Percentiles rank a stretch among this genome's conserved stretches.
Conservation (phyloP, 1,140 invertebrate genomes). For the Drosophila sproati region DNA sequence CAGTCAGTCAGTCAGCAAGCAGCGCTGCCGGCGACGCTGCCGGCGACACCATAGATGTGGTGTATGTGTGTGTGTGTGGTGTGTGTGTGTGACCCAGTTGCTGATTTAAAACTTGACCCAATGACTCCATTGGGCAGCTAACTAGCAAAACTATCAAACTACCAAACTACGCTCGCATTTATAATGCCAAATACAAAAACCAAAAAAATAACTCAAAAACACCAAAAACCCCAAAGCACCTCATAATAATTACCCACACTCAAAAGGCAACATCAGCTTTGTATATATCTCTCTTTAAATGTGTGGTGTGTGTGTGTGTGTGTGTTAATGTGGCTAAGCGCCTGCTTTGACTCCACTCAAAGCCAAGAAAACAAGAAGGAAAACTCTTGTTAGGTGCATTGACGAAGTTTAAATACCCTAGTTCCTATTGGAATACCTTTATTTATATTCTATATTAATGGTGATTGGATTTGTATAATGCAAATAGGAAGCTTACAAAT, state of each 20-base stretch:
- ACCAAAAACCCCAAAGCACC: slow-evolving; percentile 44
- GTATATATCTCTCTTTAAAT: slow-evolving; percentile 37
- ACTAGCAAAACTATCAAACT: slow-evolving; percentile 37
- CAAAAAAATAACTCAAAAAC: not conserved
- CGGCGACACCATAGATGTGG: slow-evolving; percentile 34
- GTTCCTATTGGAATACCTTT: not conserved
- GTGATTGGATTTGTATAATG: no score
- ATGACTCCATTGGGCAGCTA: slow-evolving; percentile 78
- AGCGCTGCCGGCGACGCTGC: slow-evolving; percentile 31
- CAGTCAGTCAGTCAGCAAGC: slow-evolving; percentile 1
- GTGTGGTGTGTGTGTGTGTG: slow-evolving; percentile 1
- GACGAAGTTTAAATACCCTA: slow-evolving; percentile 3
- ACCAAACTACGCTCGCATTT: slow-evolving; percentile 52
- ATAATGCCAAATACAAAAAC: slow-evolving; percentile 48
- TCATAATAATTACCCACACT: slow-evolving; percentile 69
- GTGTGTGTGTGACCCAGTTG: slow-evolving; percentile 73
- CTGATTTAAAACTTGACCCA: slow-evolving; percentile 83
- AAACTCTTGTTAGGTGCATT: not conserved
- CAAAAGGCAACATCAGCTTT: slow-evolving; percentile 42
- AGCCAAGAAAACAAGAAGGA: slow-evolving; percentile 35
- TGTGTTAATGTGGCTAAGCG: not conserved
- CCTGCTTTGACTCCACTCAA: slow-evolving; percentile 8
- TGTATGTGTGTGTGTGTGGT: not conserved
- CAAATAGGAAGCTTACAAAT: no score
- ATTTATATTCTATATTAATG: not conserved